Conservation (phyloP, 2,888 invertebrate species). For the Pachliopta kotzebuea region DNA sequence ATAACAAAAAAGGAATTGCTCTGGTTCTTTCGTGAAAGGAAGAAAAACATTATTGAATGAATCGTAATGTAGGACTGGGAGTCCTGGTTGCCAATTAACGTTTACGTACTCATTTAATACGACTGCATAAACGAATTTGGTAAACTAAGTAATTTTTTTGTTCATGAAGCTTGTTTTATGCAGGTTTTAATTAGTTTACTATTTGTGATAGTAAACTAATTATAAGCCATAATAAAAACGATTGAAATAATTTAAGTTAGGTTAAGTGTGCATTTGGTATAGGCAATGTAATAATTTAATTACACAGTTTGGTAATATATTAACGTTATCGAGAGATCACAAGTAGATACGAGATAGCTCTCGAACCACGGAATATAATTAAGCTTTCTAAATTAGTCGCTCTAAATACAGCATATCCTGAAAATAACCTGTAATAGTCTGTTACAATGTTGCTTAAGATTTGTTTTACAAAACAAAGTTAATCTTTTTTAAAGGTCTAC, state of each 20-base stretch:
- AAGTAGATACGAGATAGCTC: background rate
- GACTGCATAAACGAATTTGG: too few species aligned
- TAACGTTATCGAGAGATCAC: constrained; percentile 13
- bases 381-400: constrained; percentile 11
- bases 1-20: too few species aligned
- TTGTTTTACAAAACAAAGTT: background rate
- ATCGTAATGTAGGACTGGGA: too few species aligned
- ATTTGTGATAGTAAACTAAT: too few species aligned
- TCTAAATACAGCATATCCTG: background rate
- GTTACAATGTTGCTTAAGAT: background rate
- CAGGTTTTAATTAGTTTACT: background rate
- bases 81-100: too few species aligned
- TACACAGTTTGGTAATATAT: constrained; percentile 8
- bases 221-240: too few species aligned
- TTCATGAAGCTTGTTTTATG: too few species aligned
- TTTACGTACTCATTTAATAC: too few species aligned
- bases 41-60: too few species aligned
- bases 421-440: constrained; percentile 1
- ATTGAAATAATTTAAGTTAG: background rate
- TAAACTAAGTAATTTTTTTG: too few species aligned
- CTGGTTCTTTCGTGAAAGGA: too few species aligned
- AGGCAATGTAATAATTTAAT: constrained; percentile 5
- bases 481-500: too few species aligned
- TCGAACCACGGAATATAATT: background rate
- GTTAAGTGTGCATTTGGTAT: constrained; percentile 3